Evolutionary conservation across 2,888 invertebrate genomes (phyloP), one percentile per base, ranked within the genome.

Genomic region (Cristatella mucedo): DNA sequence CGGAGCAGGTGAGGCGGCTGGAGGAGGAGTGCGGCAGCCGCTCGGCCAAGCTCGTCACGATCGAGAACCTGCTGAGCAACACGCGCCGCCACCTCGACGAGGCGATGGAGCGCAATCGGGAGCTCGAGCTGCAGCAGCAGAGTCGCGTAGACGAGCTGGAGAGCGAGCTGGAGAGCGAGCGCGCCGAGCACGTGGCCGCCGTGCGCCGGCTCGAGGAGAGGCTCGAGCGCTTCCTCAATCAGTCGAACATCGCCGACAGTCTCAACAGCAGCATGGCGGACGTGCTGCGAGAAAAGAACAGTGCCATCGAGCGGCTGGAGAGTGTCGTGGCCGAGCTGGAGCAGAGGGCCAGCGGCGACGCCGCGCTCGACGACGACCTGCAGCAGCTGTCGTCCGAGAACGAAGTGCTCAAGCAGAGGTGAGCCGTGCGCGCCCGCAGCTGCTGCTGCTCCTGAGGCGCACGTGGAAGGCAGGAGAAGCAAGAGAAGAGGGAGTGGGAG

Each of bases 211-310:
- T 83, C 46, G 71, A 83, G 30, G 73, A 72, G 31, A 74, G 76
- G n/a, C 68, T 83, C 42, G 78, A 83, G 56, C 74, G 76, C 53
- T 80, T 77, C 45, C 82, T 83, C 57, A 76, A 77, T 49, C 79
- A 82, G 63, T 49, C 52, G 4, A 49, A 45, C 15, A 50, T 56
- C 46, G 49, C 54, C 19, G 56, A 59, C 42, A 51, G 53, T n/a
- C 46, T 58, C 21, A 53, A 56, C 9, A 50, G 50, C 30, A 52
- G 55, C 46, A 53, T 59, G 46, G 53, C 56, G 11, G 53, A 54
- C 21, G 79, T 78, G 48, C 72, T 87, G 41, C 84, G 84, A 62
- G 86, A 87, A 67, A 84, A 85, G 63, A 87, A 87, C 31, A 72
- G 87, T 49, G 72, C 81, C 48, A 77, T 87, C 52, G 75, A 80